Conservation (phyloP, 2,888 invertebrate genomes). For the Miltochrista miniata region DNA sequence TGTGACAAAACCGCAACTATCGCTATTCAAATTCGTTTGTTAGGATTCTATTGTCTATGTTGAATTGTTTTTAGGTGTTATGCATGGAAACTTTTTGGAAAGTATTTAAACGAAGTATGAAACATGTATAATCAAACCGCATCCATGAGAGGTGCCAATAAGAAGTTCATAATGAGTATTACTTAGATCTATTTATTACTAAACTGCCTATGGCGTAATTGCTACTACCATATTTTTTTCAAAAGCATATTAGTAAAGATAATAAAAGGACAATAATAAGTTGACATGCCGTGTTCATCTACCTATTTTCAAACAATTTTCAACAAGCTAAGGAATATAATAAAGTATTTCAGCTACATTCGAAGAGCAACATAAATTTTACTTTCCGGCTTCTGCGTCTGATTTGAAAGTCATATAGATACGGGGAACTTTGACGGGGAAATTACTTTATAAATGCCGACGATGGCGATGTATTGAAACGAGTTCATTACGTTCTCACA, state of each 20-base stretch:
- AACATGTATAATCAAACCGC: no score
- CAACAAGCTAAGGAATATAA: no score
- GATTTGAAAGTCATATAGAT: constrained; percentile 14
- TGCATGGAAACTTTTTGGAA: no score
- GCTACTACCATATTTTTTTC: no score
- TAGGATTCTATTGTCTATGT: constrained; percentile 25
- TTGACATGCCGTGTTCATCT: no score
- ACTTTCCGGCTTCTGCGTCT: constrained; percentile 15
- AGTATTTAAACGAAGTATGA: no score
- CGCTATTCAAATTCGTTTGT: constrained; percentile 26
- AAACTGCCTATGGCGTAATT: no score
- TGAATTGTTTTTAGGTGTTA: constrained; percentile 11
- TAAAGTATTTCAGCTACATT: neutral
- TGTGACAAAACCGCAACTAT: constrained; percentile 29
- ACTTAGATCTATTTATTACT: no score
- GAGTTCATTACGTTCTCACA: constrained; percentile 13
- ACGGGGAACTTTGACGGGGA: constrained; percentile 14
- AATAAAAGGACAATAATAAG: no score
- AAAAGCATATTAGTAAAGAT: no score
- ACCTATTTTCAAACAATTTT: neutral
- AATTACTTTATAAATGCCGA: constrained; percentile 31
- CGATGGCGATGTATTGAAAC: constrained; percentile 4
- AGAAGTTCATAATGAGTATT: no score
- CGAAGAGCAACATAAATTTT: constrained; percentile 21
- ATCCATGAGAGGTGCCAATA: no score